Conservation (phyloP, 2,797 vertebrate species). For the Acanthiza pusilla region DNA sequence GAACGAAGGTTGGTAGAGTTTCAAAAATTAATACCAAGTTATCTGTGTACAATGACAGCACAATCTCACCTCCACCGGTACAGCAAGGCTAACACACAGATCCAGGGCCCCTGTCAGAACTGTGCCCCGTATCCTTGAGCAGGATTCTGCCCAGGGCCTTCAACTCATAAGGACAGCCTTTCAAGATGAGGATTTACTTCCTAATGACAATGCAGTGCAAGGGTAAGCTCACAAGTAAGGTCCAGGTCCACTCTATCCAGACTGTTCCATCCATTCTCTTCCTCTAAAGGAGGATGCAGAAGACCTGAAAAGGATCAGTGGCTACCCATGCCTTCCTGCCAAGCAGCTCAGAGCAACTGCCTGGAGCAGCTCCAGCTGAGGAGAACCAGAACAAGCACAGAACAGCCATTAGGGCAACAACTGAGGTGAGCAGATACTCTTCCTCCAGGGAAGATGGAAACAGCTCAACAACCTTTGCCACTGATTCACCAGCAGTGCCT, state of each 20-base stretch:
- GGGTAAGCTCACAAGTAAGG: not conserved
- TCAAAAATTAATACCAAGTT: not conserved
- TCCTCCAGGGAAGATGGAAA: not conserved
- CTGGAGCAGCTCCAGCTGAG: not conserved
- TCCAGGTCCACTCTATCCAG: not conserved
- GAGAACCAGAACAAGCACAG: not conserved
- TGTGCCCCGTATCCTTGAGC: accelerated
- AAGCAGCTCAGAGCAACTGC: not conserved
- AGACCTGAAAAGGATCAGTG: not conserved
- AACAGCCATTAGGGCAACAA: not conserved
- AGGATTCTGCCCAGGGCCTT: not conserved
- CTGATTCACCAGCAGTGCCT: not conserved
- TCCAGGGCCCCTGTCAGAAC: not conserved
- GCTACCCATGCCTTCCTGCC: accelerated
- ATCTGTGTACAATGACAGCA: not conserved
- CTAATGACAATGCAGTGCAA: not conserved
- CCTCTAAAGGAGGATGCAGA: not conserved
- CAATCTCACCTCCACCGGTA: not conserved
- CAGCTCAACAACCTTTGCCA: not conserved
- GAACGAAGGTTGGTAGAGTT: not conserved
- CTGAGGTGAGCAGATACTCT: not conserved
- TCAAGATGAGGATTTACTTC: not conserved
- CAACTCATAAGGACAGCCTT: not conserved
- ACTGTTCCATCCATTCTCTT: not conserved
- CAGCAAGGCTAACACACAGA: not conserved